Evolutionary conservation across 2,797 vertebrate genomes (phyloP).

Genomic region (Clarias laeviceps): DNA sequence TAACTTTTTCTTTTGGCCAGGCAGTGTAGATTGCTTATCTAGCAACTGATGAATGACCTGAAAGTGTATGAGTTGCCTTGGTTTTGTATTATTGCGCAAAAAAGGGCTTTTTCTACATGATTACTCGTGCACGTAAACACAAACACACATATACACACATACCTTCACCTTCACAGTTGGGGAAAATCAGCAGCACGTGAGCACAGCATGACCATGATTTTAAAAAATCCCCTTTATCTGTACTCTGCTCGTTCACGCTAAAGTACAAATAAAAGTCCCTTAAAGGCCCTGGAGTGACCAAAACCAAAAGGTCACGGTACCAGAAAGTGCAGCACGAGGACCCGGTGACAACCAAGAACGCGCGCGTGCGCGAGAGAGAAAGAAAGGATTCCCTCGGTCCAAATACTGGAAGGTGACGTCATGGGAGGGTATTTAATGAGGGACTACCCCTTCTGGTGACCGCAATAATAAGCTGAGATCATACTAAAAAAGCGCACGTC

Average conservation of each 20-base stretch:
- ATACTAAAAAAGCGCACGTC: background rate
- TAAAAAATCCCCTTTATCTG: background rate
- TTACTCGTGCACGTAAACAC: too few species aligned
- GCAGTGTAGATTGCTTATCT: too few species aligned
- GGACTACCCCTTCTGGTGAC: constrained; percentile 43
- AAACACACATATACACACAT: background rate
- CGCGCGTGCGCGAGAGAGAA: background rate
- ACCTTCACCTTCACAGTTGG: background rate
- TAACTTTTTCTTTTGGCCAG: too few species aligned
- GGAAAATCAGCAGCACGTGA: background rate
- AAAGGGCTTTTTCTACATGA: background rate
- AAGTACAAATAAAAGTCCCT: background rate
- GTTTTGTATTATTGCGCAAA: too few species aligned
- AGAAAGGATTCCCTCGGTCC: constrained; percentile 53
- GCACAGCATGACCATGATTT: background rate
- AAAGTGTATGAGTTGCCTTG: too few species aligned
- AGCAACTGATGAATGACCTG: too few species aligned
- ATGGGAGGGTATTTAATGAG: constrained; percentile 36
- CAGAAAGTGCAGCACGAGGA: background rate
- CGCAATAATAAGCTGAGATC: background rate
- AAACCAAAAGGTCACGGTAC: background rate
- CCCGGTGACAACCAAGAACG: background rate
- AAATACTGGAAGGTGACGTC: constrained; percentile 56
- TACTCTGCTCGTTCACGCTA: background rate
- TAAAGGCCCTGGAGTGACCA: background rate